These are phyloP conservation scores for Onthophagus sagittarius DNA, from an alignment of 2,888 invertebrate species.

Conservation along the genomic window DNA sequence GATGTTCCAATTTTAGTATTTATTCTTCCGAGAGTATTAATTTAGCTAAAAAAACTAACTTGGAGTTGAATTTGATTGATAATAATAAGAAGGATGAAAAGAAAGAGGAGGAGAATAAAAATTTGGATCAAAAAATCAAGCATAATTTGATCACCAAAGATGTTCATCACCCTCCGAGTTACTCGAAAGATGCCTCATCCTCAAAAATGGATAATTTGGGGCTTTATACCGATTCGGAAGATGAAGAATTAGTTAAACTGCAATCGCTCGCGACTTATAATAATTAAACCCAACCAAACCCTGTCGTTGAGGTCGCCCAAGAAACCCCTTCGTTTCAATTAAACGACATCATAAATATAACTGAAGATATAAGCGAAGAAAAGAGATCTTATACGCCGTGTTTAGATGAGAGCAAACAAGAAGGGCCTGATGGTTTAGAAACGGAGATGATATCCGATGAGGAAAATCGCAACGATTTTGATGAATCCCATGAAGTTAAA, in stretches of 20 bases:
- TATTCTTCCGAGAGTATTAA: conserved; percentile 79
- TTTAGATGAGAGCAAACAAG: conserved; percentile 58
- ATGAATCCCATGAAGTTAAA: conserved; percentile 52
- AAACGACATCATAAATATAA: conserved; percentile 51
- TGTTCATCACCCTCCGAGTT: neutral
- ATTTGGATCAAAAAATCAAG: neutral
- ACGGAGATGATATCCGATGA: conserved; percentile 75
- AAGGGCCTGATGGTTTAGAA: conserved; percentile 55
- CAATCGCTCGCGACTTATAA: neutral
- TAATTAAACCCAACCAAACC: neutral
- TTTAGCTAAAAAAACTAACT: conserved; percentile 58
- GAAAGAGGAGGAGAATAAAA: neutral
- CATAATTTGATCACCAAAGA: neutral
- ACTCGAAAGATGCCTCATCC: neutral
- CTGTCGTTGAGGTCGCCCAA: neutral
- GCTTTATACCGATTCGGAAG: conserved; percentile 46
- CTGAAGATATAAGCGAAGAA: conserved; percentile 63
- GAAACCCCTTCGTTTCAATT: conserved; percentile 36
- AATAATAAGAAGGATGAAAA: neutral
- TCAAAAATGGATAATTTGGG: conserved; percentile 17
- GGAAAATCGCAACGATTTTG: conserved; percentile 65
- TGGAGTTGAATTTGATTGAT: conserved; percentile 20
- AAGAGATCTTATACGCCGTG: conserved; percentile 72
- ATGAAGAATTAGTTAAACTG: conserved; percentile 42
- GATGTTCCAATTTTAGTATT: conserved; percentile 81